phyloP scores from a whole-genome alignment of 2,113 vertebrate species.

The Nansenia antarctica region DNA sequence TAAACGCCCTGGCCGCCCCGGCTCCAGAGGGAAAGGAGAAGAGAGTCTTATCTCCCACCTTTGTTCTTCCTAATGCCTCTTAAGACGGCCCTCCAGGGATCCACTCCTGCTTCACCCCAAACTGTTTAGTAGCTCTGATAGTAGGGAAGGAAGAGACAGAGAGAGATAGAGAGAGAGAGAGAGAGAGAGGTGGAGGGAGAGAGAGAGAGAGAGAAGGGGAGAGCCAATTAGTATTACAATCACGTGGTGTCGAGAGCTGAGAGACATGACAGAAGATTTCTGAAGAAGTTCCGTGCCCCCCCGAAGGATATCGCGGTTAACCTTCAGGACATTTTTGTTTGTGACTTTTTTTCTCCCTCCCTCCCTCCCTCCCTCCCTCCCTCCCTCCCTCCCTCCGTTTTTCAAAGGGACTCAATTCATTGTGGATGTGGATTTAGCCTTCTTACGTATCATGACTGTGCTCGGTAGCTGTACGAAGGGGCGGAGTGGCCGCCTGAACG shows the following conservation, averaged over 20 bases:
- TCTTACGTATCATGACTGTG: constrained; percentile 71
- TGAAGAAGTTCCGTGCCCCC: constrained; percentile 52
- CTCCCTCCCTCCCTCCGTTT: no score
- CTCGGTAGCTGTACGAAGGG: constrained; percentile 48
- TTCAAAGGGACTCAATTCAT: constrained; percentile 59
- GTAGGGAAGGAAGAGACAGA: not conserved
- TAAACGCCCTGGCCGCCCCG: constrained; percentile 29
- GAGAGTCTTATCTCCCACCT: constrained; percentile 36
- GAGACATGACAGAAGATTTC: constrained; percentile 59
- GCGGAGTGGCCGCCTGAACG: constrained; percentile 42
- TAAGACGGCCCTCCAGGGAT: constrained; percentile 45
- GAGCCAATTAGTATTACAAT: constrained; percentile 58
- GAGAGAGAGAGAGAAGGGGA: not conserved
- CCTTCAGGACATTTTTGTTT: constrained; percentile 52
- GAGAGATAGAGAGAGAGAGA: not conserved
- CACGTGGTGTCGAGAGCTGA: constrained; percentile 38
- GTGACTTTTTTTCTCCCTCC: not conserved
- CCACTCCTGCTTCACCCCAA: constrained; percentile 26
- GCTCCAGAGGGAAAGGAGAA: constrained; percentile 33
- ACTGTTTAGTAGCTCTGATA: constrained; percentile 41
- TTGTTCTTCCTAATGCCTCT: constrained; percentile 52
- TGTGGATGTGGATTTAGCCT: constrained; percentile 62
- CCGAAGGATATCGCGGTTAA: constrained; percentile 44
- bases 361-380: no score
- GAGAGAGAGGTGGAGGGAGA: constrained; percentile 21